A percentile compares a stretch with the other conserved stretches of the same genome.
phyloP scores from a whole-genome alignment of 2,113 vertebrate genomes.

The Lepisosteus osseus region DNA sequence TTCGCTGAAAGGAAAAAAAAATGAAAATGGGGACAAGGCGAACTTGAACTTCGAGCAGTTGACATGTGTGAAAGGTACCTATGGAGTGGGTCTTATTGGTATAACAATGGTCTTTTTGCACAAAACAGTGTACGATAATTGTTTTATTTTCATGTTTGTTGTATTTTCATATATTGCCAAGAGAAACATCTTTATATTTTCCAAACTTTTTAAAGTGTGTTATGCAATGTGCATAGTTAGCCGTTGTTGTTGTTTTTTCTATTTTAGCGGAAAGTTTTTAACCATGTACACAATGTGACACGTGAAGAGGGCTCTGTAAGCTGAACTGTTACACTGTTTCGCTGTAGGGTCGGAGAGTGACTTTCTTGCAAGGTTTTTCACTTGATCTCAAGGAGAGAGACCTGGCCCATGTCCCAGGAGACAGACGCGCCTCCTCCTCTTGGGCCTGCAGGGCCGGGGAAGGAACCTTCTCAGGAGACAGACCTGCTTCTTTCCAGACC shows the following conservation, averaged over 20 bases:
- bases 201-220: constrained; percentile 45
- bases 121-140: neutral
- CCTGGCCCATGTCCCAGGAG: constrained; percentile 90
- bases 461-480: constrained; percentile 62
- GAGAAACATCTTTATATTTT: constrained; percentile 27
- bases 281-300: neutral
- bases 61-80: constrained; percentile 69
- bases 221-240: constrained; percentile 27
- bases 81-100: neutral
- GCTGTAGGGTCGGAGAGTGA: constrained; percentile 64
- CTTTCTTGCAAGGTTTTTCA: constrained; percentile 39
- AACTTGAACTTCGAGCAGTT: constrained; percentile 49
- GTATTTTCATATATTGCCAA: neutral
- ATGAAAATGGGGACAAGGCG: constrained; percentile 41
- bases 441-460: constrained; percentile 75
- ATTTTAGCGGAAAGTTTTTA: no score
- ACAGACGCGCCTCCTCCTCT: constrained; percentile 67
- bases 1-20: neutral
- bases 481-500: constrained; percentile 64
- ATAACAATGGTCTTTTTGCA: constrained; percentile 5
- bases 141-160: neutral
- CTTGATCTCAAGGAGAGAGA: constrained; percentile 46
- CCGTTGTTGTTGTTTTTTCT: no score
- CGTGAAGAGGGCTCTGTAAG: neutral
- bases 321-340: constrained; percentile 32